Conservation (phyloP, 2,797 vertebrate species). For the Cephalopachus bancanus region DNA sequence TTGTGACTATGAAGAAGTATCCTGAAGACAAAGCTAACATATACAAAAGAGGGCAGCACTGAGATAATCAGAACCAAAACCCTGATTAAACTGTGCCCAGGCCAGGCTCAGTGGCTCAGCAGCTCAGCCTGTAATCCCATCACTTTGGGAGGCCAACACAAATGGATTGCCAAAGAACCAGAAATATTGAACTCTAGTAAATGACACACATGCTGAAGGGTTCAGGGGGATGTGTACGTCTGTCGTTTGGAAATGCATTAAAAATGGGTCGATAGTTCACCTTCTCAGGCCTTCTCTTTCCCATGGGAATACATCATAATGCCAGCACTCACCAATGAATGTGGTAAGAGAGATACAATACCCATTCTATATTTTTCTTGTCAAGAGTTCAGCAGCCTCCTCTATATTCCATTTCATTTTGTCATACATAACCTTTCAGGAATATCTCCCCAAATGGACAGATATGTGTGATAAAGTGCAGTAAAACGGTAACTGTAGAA, state of each 20-base stretch:
- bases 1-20: constrained; percentile 53
- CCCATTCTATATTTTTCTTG: constrained; percentile 55
- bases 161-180: no score
- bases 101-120: no score
- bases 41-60: not conserved
- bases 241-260: constrained; percentile 57
- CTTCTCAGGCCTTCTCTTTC: not conserved
- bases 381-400: not conserved
- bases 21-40: constrained; percentile 36
- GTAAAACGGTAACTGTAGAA: constrained; percentile 47
- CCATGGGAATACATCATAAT: not conserved
- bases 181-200: constrained; percentile 11
- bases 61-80: constrained; percentile 23
- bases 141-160: no score
- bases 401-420: not conserved
- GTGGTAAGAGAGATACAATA: constrained; percentile 34
- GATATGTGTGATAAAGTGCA: not conserved
- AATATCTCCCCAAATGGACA: not conserved
- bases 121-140: no score
- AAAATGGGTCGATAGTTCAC: constrained; percentile 12
- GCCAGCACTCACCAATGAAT: constrained; percentile 37
- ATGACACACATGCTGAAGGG: not conserved
- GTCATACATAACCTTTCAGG: not conserved
- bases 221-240: not conserved
- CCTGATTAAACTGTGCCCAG: constrained; percentile 49